These are phyloP conservation scores for Perognathus longimembris DNA, from an alignment of 2,113 vertebrate genomes.

Conservation along the genomic window DNA sequence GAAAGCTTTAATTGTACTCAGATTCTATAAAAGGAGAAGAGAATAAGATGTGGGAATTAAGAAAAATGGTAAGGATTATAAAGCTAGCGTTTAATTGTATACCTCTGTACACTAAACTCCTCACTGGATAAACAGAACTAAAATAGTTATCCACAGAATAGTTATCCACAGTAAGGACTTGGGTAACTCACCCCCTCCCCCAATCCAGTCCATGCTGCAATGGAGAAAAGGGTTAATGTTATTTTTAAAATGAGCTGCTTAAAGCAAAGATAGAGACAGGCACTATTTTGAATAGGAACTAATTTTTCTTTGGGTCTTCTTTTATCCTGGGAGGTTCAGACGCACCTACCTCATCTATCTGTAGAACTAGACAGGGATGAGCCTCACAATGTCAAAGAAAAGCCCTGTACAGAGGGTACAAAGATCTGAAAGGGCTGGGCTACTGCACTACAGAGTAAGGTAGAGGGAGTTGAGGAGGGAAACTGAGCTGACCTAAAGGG, in stretches of 20 bases:
- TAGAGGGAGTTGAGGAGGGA: neutral
- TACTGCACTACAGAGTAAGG: neutral
- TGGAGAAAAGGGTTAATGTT: neutral
- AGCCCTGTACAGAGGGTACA: neutral
- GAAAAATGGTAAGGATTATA: conserved; percentile 35
- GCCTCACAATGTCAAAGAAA: neutral
- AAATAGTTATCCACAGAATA: neutral
- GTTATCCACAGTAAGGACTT: neutral
- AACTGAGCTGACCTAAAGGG: neutral
- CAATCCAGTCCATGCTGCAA: neutral
- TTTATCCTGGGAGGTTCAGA: neutral
- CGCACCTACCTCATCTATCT: neutral
- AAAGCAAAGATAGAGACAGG: neutral
- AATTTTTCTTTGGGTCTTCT: neutral
- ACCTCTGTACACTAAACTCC: conserved; percentile 11
- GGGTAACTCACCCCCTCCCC: neutral
- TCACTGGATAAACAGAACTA: neutral
- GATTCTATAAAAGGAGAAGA: conserved; percentile 59
- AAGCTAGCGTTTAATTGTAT: conserved; percentile 48
- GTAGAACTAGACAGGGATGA: neutral
- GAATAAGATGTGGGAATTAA: conserved; percentile 37
- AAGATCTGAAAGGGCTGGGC: neutral
- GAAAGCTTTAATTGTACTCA: conserved; percentile 72
- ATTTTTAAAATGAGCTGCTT: neutral
- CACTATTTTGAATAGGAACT: neutral